Percentiles rank a stretch among this genome's conserved stretches.
Conservation (phyloP, 1,140 invertebrate species). For the Hycleus cichorii region DNA sequence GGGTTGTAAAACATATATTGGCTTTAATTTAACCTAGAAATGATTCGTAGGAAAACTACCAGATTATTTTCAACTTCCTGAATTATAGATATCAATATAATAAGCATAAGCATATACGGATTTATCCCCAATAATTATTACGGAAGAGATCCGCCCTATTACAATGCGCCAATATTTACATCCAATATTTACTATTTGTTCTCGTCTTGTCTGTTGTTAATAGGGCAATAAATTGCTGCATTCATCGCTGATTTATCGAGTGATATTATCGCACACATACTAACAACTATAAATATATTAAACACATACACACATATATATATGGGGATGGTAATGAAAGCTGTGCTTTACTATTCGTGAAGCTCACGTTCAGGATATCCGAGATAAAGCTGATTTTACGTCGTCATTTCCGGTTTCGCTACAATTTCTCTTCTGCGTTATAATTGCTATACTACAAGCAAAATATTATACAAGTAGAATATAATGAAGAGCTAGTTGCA, state of each 20-base stretch:
- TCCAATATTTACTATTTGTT: conserved; percentile 34
- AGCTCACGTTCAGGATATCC: conserved; percentile 12
- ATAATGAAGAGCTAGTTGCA: too few relatives aligned
- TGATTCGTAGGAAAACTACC: too few relatives aligned
- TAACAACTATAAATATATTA: neutral
- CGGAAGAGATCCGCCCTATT: conserved; percentile 6
- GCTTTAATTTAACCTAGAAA: too few relatives aligned
- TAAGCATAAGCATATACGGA: too few relatives aligned
- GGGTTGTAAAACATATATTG: too few relatives aligned
- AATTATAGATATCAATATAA: too few relatives aligned
- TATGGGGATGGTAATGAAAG: conserved; percentile 6
- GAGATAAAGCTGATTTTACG: conserved; percentile 14
- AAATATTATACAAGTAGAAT: too few relatives aligned
- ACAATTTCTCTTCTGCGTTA: too few relatives aligned
- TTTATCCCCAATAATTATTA: too few relatives aligned
- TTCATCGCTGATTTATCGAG: conserved; percentile 33
- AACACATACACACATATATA: too few relatives aligned
- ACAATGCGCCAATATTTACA: conserved; percentile 26
- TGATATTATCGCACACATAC: conserved; percentile 23
- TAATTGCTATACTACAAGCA: neutral
- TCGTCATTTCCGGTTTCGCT: neutral
- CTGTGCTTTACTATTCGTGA: conserved; percentile 3
- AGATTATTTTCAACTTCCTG: too few relatives aligned
- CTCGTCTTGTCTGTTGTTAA: conserved; percentile 30
- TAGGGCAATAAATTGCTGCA: conserved; percentile 32